Conservation (phyloP, 2,113 vertebrate genomes). For the Hippotragus niger region DNA sequence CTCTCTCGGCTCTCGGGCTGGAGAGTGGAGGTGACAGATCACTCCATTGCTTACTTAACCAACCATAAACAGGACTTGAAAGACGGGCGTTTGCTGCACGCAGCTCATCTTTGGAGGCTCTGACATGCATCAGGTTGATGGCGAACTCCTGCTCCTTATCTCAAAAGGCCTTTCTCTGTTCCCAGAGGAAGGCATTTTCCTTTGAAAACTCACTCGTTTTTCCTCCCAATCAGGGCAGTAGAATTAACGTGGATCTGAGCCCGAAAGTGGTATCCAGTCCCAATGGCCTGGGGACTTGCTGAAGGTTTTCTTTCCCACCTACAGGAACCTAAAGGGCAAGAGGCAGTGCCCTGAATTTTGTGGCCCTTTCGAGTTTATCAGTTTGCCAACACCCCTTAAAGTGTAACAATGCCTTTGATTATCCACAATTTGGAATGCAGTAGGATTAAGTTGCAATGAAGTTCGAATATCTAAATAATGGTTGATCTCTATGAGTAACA, state of each 20-base stretch:
- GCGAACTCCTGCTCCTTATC: conserved; percentile 63
- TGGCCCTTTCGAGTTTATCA: background rate
- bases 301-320: background rate
- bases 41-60: conserved; percentile 65
- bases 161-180: background rate
- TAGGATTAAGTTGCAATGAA: background rate
- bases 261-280: background rate
- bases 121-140: conserved; percentile 56
- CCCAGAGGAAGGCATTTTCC: background rate
- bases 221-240: background rate
- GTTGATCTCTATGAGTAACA: background rate
- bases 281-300: background rate
- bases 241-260: background rate
- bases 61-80: conserved; percentile 67
- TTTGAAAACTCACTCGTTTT: background rate
- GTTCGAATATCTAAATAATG: background rate
- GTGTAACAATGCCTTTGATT: background rate
- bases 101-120: conserved; percentile 51
- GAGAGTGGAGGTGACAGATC: conserved; percentile 61
- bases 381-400: background rate
- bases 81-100: background rate
- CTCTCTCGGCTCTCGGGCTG: background rate
- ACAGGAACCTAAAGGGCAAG: background rate
- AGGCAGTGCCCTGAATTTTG: background rate
- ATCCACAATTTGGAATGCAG: background rate